Evolutionary conservation across 2,113 vertebrate genomes (phyloP).

Genomic region (Calonectris borealis): DNA sequence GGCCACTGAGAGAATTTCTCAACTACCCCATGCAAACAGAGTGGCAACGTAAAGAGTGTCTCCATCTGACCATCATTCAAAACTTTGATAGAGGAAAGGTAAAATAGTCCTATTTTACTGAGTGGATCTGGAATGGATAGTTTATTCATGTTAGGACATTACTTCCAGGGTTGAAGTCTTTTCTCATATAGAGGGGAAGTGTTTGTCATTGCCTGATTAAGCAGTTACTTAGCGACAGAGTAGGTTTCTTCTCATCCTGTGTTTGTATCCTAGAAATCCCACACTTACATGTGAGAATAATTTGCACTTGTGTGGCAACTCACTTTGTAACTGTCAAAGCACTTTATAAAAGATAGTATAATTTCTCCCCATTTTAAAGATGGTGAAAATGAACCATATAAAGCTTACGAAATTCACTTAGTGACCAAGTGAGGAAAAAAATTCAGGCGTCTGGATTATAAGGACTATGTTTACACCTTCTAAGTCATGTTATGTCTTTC

Average conservation of each 20-base stretch:
- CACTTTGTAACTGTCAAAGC: not conserved
- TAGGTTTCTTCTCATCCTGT: not conserved
- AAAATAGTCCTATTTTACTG: not conserved
- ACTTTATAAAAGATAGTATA: not conserved
- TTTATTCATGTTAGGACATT: not conserved
- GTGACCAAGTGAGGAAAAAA: not conserved
- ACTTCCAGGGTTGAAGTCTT: not conserved
- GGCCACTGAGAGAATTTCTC: slow-evolving; percentile 92
- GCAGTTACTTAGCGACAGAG: not conserved
- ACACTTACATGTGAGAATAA: not conserved
- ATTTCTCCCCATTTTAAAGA: not conserved
- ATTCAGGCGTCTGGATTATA: not conserved
- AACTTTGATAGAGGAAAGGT: slow-evolving; percentile 94
- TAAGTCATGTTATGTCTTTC: not conserved
- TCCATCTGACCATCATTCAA: slow-evolving; percentile 95
- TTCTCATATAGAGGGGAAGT: not conserved
- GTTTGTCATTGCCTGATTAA: not conserved
- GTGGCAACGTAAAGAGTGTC: slow-evolving; percentile 95
- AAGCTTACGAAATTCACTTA: not conserved
- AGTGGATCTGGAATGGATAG: not conserved
- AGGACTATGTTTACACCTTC: not conserved
- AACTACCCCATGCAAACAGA: slow-evolving; percentile 98
- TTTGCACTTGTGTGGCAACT: not conserved
- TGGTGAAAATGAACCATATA: not conserved
- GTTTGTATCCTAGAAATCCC: not conserved